These are phyloP conservation scores for Lepilemur ruficaudatus DNA, from an alignment of 2,797 vertebrate species.

Conservation along the genomic window DNA sequence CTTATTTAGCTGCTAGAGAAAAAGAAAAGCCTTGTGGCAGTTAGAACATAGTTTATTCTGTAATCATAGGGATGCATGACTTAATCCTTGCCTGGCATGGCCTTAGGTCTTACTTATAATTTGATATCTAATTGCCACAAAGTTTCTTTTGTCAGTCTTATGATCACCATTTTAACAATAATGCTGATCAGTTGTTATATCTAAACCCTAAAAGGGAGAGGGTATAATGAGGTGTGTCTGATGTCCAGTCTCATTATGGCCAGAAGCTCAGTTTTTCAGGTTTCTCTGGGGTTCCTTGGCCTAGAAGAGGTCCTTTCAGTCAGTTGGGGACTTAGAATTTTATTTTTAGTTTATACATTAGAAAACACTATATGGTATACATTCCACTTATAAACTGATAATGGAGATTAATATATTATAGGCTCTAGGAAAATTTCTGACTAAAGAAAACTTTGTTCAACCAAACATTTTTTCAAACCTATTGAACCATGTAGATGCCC, in stretches of 20 bases:
- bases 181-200: not conserved
- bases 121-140: not conserved
- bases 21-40: not conserved
- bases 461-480: not conserved
- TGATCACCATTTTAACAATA: not conserved
- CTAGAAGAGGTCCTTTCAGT: not conserved
- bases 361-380: not conserved
- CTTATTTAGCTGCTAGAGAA: not conserved
- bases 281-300: not conserved
- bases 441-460: not conserved
- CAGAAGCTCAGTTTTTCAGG: not conserved
- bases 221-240: not conserved
- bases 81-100: not conserved
- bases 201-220: not conserved
- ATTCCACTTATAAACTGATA: not conserved
- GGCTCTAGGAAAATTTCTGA: not conserved
- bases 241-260: not conserved
- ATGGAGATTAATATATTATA: not conserved
- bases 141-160: not conserved
- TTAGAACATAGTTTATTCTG: not conserved
- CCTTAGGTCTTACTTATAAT: not conserved
- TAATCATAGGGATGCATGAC: not conserved
- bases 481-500: not conserved
- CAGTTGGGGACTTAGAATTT: not conserved
- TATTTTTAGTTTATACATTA: not conserved